Base-by-base conservation (phyloP, 2,888 invertebrate species). In the Aethes cnicana region DNA sequence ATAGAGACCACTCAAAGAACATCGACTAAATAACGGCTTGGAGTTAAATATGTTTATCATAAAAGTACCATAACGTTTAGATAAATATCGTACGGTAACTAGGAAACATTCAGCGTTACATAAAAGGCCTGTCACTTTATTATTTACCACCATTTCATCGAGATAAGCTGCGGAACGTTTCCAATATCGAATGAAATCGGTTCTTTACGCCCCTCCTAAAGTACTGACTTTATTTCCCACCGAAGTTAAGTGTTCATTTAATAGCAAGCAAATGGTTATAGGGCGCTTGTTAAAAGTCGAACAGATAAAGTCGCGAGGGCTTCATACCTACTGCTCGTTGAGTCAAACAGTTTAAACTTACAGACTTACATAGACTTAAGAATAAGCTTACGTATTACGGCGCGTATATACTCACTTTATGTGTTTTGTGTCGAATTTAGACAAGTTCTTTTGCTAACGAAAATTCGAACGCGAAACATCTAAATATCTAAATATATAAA, bases 181-280 rank as follows among this genome's bases (percentile, higher is more conserved):
- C 25, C 23, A 39, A 39, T 25, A 39, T 39, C 39, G 25, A 39
- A 23, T 25, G 16, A 39, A 39, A 39, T 39, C 39, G 16, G 39
- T 1, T 39, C 16, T 39, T 39, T 39, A 39, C 6, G 7, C 1
- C 11, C 12, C 3, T 9, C 23, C 23, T 39, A 25, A 39, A 39
- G 16, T 23, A n/a, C 16, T 14, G 2, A 16, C 3, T 39, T 25
- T 25, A 39, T 39, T 16, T 20, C 12, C 23, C 16, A 1, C 25
- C 1, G 9, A 12, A 36, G 2, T 14, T 9, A 12, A 39, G 37
- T 39, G 16, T 25, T 39, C 25, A 23, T 39, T 39, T 39, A 25
- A 16, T 23, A n/a, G 23, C 9, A 39, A 23, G 14, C 7, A 20
- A 20, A 6, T 32, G n/a, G n/a, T n/a, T n/a, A n/a, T 16, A 4